Conservation (phyloP, 2,113 vertebrate genomes). For the Cryptomyrus ogoouensis region DNA sequence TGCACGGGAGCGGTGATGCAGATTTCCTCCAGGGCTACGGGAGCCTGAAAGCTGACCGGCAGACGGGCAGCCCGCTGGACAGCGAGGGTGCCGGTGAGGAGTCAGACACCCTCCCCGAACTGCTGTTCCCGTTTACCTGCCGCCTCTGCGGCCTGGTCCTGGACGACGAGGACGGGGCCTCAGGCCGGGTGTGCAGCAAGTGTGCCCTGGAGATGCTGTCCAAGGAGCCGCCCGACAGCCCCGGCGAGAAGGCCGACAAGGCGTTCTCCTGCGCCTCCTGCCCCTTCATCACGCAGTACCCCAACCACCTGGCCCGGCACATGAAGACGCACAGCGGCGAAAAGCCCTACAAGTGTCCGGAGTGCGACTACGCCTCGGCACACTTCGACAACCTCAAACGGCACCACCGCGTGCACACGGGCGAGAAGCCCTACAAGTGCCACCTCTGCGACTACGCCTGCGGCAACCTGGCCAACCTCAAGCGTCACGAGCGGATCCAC, state of each 20-base stretch:
- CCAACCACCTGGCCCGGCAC: constrained; percentile 72
- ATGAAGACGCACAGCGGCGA: constrained; percentile 78
- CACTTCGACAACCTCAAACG: constrained; percentile 76
- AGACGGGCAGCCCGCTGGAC: constrained; percentile 29
- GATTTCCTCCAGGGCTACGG: constrained; percentile 54
- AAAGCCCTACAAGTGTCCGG: constrained; percentile 68
- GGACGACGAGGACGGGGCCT: constrained; percentile 66
- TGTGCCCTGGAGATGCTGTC: constrained; percentile 58
- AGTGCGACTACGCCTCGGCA: constrained; percentile 68
- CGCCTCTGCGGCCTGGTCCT: constrained; percentile 68
- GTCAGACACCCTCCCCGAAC: constrained; percentile 58
- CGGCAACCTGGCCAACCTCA: constrained; percentile 76
- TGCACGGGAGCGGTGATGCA: constrained; percentile 43
- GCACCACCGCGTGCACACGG: constrained; percentile 66
- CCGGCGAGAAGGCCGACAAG: constrained; percentile 48
- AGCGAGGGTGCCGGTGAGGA: constrained; percentile 37
- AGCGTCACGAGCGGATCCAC: constrained; percentile 72
- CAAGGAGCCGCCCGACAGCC: constrained; percentile 42
- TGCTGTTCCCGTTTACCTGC: constrained; percentile 72
- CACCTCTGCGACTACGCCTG: constrained; percentile 69
- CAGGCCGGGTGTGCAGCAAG: constrained; percentile 59
- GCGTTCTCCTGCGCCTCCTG: constrained; percentile 69
- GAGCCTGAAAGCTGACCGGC: constrained; percentile 41
- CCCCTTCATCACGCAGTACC: constrained; percentile 71
- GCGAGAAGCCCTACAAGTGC: constrained; percentile 68